Percentiles rank a stretch among this genome's conserved stretches.
Evolutionary conservation across 2,888 invertebrate genomes (phyloP).

Genomic region (Cephus pulcher): DNA sequence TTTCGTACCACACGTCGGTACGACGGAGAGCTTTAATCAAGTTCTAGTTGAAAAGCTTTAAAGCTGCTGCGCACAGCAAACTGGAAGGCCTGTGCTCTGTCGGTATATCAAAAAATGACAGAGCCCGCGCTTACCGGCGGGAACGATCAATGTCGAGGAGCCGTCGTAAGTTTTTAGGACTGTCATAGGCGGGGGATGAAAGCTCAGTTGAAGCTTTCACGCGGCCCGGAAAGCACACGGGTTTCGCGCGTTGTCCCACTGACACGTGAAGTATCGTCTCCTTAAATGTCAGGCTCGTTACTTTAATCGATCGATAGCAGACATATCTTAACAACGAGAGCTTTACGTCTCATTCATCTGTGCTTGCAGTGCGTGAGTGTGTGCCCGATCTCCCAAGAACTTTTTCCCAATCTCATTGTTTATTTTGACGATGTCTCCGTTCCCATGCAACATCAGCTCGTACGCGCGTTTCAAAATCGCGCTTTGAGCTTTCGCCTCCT

Average conservation of each 20-base stretch:
- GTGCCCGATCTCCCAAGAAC: slow-evolving; percentile 17
- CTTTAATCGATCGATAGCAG: not conserved
- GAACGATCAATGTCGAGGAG: slow-evolving; percentile 3
- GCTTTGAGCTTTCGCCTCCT: too few relatives aligned
- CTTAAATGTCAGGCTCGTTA: not conserved
- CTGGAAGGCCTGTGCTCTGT: too few relatives aligned
- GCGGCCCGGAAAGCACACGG: slow-evolving; percentile 52
- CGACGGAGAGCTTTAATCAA: too few relatives aligned
- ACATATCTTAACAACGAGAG: not conserved
- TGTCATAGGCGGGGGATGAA: slow-evolving; percentile 43
- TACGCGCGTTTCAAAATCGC: too few relatives aligned
- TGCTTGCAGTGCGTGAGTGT: slow-evolving; percentile 1
- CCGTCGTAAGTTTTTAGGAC: not conserved
- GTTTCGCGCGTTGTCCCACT: slow-evolving; percentile 32
- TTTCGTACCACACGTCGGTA: too few relatives aligned
- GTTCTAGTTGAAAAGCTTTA: too few relatives aligned
- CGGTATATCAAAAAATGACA: too few relatives aligned
- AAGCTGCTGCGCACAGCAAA: too few relatives aligned
- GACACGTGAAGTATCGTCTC: slow-evolving; percentile 36
- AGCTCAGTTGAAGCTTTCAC: slow-evolving; percentile 61
- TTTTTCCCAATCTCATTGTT: slow-evolving; percentile 21
- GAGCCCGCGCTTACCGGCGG: not conserved
- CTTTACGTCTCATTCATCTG: too few relatives aligned
- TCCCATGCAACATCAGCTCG: not conserved
- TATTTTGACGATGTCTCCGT: slow-evolving; percentile 9